These are phyloP conservation scores for Amphiura filiformis DNA, from an alignment of 35 echinoderm and acorn worm genomes.

Conservation along the genomic window DNA sequence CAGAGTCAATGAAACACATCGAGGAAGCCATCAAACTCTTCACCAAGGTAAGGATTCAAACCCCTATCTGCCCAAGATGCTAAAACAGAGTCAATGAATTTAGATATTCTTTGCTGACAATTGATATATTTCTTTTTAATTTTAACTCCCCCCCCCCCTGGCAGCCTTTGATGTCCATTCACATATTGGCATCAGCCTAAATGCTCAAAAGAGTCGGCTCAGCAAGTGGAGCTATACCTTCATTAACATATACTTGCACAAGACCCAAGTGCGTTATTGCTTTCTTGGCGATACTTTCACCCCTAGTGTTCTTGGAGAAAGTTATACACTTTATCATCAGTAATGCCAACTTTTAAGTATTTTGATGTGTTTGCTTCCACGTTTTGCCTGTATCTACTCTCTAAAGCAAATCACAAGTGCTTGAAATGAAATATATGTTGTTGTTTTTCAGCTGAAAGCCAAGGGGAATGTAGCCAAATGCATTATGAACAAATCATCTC, in stretches of 20 bases:
- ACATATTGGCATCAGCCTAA: not conserved
- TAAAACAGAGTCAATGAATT: not conserved
- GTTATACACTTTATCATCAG: not conserved
- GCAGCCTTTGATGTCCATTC: not conserved
- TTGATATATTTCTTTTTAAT: no score
- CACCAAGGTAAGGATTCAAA: no score
- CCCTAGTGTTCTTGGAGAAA: not conserved
- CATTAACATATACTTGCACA: no score
- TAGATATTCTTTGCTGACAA: no score
- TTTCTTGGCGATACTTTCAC: no score
- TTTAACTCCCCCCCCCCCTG: no score
- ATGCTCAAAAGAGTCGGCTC: not conserved
- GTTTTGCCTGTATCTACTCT: no score
- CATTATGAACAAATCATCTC: not conserved
- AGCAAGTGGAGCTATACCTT: not conserved
- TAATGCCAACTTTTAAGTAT: not conserved
- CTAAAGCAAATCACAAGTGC: no score
- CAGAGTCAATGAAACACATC: not conserved
- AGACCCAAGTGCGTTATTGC: no score
- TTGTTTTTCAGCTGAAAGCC: not conserved
- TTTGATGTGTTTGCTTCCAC: not conserved
- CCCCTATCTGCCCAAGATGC: not conserved
- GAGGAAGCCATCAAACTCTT: no score
- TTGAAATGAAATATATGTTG: not conserved
- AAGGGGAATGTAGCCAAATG: conserved; percentile 1